Conservation (phyloP, 2,888 invertebrate species). For the Selenia dentaria region DNA sequence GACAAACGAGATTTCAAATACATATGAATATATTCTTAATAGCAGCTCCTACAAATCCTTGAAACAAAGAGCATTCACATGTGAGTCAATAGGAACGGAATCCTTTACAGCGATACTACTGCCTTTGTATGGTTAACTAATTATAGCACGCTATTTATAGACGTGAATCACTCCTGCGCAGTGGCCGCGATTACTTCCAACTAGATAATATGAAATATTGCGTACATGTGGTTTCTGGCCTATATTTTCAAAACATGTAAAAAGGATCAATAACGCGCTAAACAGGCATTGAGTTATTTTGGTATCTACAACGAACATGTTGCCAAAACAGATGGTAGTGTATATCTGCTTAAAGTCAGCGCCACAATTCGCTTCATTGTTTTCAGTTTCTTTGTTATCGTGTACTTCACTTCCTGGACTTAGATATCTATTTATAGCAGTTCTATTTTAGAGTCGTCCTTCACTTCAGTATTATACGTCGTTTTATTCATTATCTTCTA, state of each 20-base stretch:
- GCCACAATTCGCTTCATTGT: neutral
- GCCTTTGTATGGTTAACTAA: constrained; percentile 71
- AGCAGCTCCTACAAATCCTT: constrained; percentile 29
- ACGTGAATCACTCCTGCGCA: constrained; percentile 70
- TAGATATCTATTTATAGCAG: constrained; percentile 17
- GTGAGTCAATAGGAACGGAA: constrained; percentile 58
- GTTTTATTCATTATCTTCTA: neutral
- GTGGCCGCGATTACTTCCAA: constrained; percentile 39
- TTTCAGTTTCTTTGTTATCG: constrained; percentile 20
- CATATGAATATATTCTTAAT: too few species aligned
- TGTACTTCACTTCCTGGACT: constrained; percentile 14
- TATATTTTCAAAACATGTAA: constrained; percentile 39
- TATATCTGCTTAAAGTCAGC: neutral
- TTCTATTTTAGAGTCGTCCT: constrained; percentile 20
- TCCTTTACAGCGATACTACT: constrained; percentile 47
- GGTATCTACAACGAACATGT: neutral
- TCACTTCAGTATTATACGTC: constrained; percentile 11
- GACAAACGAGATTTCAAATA: too few species aligned
- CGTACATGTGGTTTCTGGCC: constrained; percentile 45
- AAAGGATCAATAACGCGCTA: constrained; percentile 7
- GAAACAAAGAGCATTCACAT: constrained; percentile 58
- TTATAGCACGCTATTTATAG: constrained; percentile 67
- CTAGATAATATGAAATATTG: constrained; percentile 54
- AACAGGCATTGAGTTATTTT: neutral
- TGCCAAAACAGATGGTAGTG: neutral